Base-by-base conservation (phyloP, 37 sponge, comb jelly and placozoan species). In the Agelas oroides region DNA sequence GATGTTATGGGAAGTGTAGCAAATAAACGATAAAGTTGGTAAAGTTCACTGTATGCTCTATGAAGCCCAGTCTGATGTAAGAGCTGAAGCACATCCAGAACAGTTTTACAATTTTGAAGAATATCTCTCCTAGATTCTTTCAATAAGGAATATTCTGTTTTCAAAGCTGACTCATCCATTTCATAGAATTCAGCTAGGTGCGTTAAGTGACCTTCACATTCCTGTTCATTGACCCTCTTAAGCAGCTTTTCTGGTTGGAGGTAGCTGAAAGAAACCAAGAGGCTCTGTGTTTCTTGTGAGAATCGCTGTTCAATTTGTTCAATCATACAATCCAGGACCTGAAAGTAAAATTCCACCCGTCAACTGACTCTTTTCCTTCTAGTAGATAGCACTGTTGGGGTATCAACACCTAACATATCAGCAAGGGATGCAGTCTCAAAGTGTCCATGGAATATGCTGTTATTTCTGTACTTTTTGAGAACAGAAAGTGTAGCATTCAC, bases 11-110 rank as follows among this genome's bases (percentile, higher is more conserved):
- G 69, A 67, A 67, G 69, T 33, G 69, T 46, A 46, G 28, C 69
- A 67, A 46, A 61, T 25, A 61, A 67, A 67, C 34, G 35, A 31
- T 67, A 30, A 19, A 67, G 69, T 67, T 67, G 69, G 69, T 67
- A 67, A 67, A 67, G 69, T 67, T 67, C 69, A 19, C 69, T 31
- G 28, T 67, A 67, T 31, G 19, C 69, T 67, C 69, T 67, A 30
- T 67, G 34, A 5, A 67, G 69, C 19, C 69, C 69, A 67, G 69
- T 67, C 12, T 27, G 34, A 67, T 67, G 69, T 67, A 67, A 67
- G 34, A 32, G 5, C 28, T 67, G 34, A 5, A 67, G 69, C 19
- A 67, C 69, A 67, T 67, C 69, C 31, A 67, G 69, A 19, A 67
- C 69, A 33, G 32, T 11, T 67, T 67, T 67, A 67, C 69, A 67